Percentiles rank a stretch among this genome's conserved stretches.
Conservation (phyloP, 2,113 vertebrate species). For the Miniopterus natalensis region DNA sequence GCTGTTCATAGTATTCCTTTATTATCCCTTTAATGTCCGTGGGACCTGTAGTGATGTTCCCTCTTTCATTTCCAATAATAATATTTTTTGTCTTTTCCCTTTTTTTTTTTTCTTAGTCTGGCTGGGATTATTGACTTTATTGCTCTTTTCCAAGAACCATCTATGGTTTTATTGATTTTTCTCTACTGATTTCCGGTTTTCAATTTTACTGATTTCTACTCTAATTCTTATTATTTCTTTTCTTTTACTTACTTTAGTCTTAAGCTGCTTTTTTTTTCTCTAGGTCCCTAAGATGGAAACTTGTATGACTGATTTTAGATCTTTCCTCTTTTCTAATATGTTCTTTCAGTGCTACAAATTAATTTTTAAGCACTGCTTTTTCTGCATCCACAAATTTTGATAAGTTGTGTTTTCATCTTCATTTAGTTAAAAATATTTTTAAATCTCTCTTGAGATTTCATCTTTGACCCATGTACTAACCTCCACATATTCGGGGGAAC, state of each 20-base stretch:
- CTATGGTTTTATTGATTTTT: background rate
- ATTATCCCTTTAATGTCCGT: too few species aligned
- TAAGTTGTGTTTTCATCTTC: too few species aligned
- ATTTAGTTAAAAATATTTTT: background rate
- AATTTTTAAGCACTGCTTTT: too few species aligned
- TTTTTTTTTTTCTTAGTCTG: background rate
- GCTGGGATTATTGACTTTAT: background rate
- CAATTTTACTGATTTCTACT: background rate
- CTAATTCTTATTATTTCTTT: too few species aligned
- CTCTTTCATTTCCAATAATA: background rate
- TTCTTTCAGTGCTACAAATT: too few species aligned
- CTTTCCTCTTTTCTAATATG: background rate
- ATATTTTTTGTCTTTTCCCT: background rate
- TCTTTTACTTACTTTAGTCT: background rate
- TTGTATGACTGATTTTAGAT: background rate
- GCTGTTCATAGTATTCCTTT: too few species aligned
- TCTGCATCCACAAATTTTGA: too few species aligned
- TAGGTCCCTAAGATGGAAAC: background rate
- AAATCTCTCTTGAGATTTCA: background rate
- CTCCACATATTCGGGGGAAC: background rate
- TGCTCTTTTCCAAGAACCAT: background rate
- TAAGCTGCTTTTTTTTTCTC: background rate
- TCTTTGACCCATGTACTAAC: background rate
- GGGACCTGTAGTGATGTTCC: background rate
- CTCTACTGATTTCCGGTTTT: background rate